Conservation (phyloP, 2,797 vertebrate species). For the Chlorospingus semifuscus region DNA sequence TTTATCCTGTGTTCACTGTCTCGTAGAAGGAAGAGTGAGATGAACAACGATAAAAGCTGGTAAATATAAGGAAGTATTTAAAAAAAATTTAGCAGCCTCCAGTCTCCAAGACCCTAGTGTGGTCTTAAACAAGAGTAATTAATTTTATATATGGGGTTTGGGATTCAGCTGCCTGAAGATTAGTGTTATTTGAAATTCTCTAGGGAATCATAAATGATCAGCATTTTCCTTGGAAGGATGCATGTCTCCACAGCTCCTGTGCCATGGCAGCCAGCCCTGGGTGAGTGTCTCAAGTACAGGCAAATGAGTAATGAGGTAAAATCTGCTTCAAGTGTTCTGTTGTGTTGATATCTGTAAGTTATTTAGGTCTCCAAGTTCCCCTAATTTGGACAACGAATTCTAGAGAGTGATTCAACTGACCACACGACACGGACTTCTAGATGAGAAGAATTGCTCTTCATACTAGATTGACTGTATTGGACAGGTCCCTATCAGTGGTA, state of each 20-base stretch:
- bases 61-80: background rate
- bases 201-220: background rate
- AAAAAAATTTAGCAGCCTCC: background rate
- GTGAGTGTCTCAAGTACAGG: background rate
- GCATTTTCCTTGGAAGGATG: background rate
- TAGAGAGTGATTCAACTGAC: background rate
- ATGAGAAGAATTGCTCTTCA: background rate
- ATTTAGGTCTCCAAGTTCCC: background rate
- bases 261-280: background rate
- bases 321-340: background rate
- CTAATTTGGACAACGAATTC: background rate
- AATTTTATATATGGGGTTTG: background rate
- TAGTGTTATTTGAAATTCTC: background rate
- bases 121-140: background rate
- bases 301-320: background rate
- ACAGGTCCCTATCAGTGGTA: background rate
- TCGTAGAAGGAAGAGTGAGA: background rate
- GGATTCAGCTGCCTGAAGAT: background rate
- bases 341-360: background rate
- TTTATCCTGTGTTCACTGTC: background rate
- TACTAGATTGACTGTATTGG: background rate
- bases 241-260: background rate
- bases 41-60: background rate
- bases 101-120: background rate
- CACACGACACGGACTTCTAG: background rate